Base-by-base conservation (phyloP, 2,888 invertebrate species). In the Pasiphila rectangulata region DNA sequence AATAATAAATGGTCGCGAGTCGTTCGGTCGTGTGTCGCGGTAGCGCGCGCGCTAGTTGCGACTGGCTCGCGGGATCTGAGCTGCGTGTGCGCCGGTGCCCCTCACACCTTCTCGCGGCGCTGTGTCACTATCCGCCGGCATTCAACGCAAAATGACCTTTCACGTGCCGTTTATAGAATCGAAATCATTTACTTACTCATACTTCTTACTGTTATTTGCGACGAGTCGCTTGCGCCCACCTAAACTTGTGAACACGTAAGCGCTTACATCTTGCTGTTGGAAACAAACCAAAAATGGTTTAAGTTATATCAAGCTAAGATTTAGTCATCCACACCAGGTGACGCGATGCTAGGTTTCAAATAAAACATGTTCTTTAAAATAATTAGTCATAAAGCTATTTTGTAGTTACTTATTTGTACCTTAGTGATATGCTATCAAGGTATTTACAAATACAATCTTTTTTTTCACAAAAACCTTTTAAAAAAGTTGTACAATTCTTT, bases 271-370 rank as follows among this genome's bases (percentile, higher is more conserved):
- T 84, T 79, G 62, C 69, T 61, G 77, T 75, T 75, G 78, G 75
- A 80, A 69, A 79, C 75, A 77, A 71, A 83, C 87, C 87, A 83
- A 87, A 88, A 85, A 86, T 75, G 87, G 88, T 63, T 65, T 80
- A 79, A 78, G 63, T 68, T 60, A 56, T 56, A 61, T 63, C 68
- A 67, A 71, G 58, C 51, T 61, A 42, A 64, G 56, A 48, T 66
- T 70, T 67, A 72, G 69, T 73, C 75, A 75, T 64, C 59, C 51
- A 41, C 39, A 41, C 44, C 50, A 29, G 25, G 25, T 19, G 35
- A 40, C 23, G 27, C 25, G 23, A 29, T 35, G 40, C 3, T n/a
- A n/a, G n/a, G n/a, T n/a, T n/a, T n/a, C n/a, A n/a, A n/a, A n/a
- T n/a, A n/a, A n/a, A n/a, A n/a, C n/a, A n/a, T n/a, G n/a, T n/a